Evolutionary conservation across 2,888 invertebrate genomes (phyloP), one percentile per base, ranked within the genome.

Genomic region (Pollenia angustigena): DNA sequence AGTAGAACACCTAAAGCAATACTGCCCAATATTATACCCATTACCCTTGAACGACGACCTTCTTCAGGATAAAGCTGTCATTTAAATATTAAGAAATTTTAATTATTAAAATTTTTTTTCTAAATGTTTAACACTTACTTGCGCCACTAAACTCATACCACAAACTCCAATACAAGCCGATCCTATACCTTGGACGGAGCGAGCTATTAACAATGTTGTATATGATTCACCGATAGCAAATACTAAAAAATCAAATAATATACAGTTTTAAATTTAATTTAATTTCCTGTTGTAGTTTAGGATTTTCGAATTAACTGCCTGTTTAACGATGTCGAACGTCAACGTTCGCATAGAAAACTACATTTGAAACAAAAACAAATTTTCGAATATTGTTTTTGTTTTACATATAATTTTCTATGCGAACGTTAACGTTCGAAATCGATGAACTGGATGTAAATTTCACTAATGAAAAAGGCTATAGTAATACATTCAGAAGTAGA

Each of bases 21-120:
- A 85, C 97, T 97, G 7, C 97, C 97, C 91, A 97, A 95, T 2
- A 97, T 96, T 42, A 96, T 94, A 75, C 97, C 97, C 96, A 97
- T 97, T n/a, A 96, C 94, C 90, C 95, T 95, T 40, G 96, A 95
- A 2, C 93, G 92, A 7, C 92, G 92, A 14, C 91, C 92, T 75
- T 93, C 93, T 85, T 93, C 93, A 0, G 93, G 93, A 91, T 94
- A 92, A 85, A 92, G 90, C 91, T 87, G 46, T 42, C 76, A 64
- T 46, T 46, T 44, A 11, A 58, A 23, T 18, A 50, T 48, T 60
- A 6, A 6, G 1, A 18, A 42, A 9, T 3, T n/a, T 32, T 32
- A 60, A 40, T 14, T 42, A 1, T 6, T 2, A 62, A 64, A 1
- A 32, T 4, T 46, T 11, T 44, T 16, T 4, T 8, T 46, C 14